Conservation (phyloP, 2,888 invertebrate species). For the Miltochrista miniata region DNA sequence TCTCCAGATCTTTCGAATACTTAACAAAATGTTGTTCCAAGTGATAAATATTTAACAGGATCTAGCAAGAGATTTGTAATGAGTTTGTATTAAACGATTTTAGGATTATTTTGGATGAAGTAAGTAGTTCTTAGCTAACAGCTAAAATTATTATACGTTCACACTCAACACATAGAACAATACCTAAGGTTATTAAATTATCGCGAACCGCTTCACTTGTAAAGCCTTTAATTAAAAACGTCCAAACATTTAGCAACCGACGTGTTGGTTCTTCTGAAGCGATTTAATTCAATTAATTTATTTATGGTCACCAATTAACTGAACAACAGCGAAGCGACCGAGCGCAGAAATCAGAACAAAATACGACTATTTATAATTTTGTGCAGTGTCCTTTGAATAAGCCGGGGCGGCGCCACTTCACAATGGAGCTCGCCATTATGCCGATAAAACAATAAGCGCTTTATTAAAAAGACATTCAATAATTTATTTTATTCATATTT, state of each 20-base stretch:
- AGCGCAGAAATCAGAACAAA: slow-evolving; percentile 75
- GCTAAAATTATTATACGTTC: too few relatives aligned
- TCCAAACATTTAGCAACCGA: slow-evolving; percentile 71
- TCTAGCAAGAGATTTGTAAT: too few relatives aligned
- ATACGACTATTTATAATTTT: slow-evolving; percentile 81
- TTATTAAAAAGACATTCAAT: slow-evolving; percentile 83
- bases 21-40: too few relatives aligned
- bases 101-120: too few relatives aligned
- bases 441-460: slow-evolving; percentile 79
- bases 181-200: slow-evolving; percentile 51
- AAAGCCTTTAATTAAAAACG: slow-evolving; percentile 57
- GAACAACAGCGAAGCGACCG: slow-evolving; percentile 75
- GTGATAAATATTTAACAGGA: too few relatives aligned
- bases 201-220: slow-evolving; percentile 52
- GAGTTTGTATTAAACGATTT: too few relatives aligned
- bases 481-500: slow-evolving; percentile 81
- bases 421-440: slow-evolving; percentile 72
- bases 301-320: slow-evolving; percentile 72
- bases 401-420: slow-evolving; percentile 67
- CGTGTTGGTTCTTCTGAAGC: slow-evolving; percentile 70
- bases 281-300: slow-evolving; percentile 80
- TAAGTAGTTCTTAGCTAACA: too few relatives aligned
- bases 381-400: slow-evolving; percentile 67
- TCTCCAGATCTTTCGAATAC: too few relatives aligned
- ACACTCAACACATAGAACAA: slow-evolving; percentile 42